These are phyloP conservation scores for Pachymerium ferrugineum DNA, from an alignment of 2,888 invertebrate species.

Conservation along the genomic window DNA sequence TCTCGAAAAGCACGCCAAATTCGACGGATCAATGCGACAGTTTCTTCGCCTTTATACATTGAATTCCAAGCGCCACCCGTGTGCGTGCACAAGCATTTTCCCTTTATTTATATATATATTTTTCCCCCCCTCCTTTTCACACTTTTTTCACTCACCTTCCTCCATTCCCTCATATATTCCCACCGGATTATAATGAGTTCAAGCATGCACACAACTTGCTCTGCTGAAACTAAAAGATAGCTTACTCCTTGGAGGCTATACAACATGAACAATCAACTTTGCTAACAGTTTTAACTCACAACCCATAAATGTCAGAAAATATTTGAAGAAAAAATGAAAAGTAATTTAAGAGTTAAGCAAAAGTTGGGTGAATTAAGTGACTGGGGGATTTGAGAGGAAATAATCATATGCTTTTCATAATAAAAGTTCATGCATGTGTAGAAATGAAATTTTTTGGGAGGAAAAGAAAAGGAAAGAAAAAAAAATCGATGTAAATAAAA, in stretches of 20 bases:
- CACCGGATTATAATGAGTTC: background rate
- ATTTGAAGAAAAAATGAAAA: background rate
- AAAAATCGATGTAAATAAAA: no score
- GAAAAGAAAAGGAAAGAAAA: no score
- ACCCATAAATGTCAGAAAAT: no score
- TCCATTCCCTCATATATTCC: constrained; percentile 6
- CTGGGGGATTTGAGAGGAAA: no score
- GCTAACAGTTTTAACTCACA: no score
- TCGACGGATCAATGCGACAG: constrained; percentile 8
- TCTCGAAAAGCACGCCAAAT: background rate
- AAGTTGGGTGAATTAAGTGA: no score
- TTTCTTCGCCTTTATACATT: constrained; percentile 16
- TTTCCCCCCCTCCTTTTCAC: background rate
- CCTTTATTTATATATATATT: background rate
- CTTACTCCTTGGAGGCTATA: constrained; percentile 1
- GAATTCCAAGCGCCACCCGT: constrained; percentile 1
- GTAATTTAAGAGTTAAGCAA: no score
- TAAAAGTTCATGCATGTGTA: no score
- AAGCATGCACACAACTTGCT: constrained; percentile 8
- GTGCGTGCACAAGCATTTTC: constrained; percentile 11
- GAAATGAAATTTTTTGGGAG: no score
- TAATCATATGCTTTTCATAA: no score
- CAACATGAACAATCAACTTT: background rate
- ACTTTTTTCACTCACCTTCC: background rate
- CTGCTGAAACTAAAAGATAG: background rate